A percentile compares a stretch with the other conserved stretches of the same genome.
phyloP scores from a whole-genome alignment of 1,140 invertebrate species.

The Drosophila ogumai region DNA sequence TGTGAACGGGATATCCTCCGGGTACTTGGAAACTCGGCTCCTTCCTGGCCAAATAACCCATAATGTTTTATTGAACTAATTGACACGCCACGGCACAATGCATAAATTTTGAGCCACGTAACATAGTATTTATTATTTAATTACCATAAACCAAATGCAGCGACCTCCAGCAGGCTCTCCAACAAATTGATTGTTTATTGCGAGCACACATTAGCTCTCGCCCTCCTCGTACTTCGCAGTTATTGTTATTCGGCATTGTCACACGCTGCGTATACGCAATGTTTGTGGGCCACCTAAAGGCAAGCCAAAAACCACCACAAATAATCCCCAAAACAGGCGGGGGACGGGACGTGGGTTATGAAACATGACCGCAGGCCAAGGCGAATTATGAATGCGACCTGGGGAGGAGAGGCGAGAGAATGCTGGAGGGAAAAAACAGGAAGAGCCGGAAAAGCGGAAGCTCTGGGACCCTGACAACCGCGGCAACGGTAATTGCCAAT shows the following conservation, averaged over 20 bases:
- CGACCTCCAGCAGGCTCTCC: slow-evolving; percentile 44
- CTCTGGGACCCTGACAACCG: slow-evolving; percentile 69
- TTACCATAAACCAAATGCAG: slow-evolving; percentile 65
- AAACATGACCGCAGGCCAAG: slow-evolving; percentile 66
- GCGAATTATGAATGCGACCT: slow-evolving; percentile 57
- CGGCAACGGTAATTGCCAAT: slow-evolving; percentile 79
- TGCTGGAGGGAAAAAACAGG: not conserved
- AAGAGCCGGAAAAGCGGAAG: slow-evolving; percentile 28
- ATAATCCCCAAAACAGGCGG: slow-evolving; percentile 31
- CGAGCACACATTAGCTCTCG: slow-evolving; percentile 67
- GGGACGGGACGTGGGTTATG: slow-evolving; percentile 40
- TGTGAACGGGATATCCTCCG: slow-evolving; percentile 3
- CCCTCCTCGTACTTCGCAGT: slow-evolving; percentile 46
- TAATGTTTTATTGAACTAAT: slow-evolving; percentile 66
- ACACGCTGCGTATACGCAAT: slow-evolving; percentile 69
- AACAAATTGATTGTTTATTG: slow-evolving; percentile 81
- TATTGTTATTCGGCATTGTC: slow-evolving; percentile 53
- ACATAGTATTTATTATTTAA: slow-evolving; percentile 77
- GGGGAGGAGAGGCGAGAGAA: not conserved
- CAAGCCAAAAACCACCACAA: slow-evolving; percentile 45
- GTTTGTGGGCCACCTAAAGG: slow-evolving; percentile 24
- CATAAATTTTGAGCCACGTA: slow-evolving; percentile 53
- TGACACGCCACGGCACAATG: slow-evolving; percentile 56
- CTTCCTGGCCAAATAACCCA: slow-evolving; percentile 27
- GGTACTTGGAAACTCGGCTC: not conserved